Conservation (phyloP, 2,797 vertebrate genomes). For the Oryzias sinensis region DNA sequence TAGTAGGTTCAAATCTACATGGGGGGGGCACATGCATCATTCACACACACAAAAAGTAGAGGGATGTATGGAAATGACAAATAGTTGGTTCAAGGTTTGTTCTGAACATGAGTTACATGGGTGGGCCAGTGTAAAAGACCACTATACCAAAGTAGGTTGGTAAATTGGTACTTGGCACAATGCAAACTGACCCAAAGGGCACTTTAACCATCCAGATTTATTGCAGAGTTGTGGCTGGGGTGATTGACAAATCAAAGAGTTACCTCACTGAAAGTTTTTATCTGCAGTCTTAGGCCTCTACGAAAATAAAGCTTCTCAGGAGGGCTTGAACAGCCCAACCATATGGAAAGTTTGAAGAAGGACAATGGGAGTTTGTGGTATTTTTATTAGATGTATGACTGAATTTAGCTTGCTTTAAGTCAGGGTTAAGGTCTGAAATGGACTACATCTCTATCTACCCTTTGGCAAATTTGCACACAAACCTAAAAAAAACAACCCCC, state of each 20-base stretch:
- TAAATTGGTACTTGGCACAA: not conserved
- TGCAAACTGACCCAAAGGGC: not conserved
- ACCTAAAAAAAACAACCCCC: slow-evolving; percentile 41
- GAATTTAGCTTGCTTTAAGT: slow-evolving; percentile 42
- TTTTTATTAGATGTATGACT: slow-evolving; percentile 50
- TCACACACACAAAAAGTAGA: too few relatives aligned
- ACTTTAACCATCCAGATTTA: not conserved
- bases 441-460: slow-evolving; percentile 37
- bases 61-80: too few relatives aligned
- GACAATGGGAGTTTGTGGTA: slow-evolving; percentile 40
- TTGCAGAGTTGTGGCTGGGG: slow-evolving; percentile 6
- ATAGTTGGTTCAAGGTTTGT: too few relatives aligned
- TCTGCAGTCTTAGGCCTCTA: slow-evolving; percentile 17
- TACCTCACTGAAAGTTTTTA: slow-evolving; percentile 24
- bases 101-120: too few relatives aligned
- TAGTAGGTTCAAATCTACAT: too few relatives aligned
- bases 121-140: not conserved
- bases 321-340: slow-evolving; percentile 41
- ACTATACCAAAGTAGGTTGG: not conserved
- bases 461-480: slow-evolving; percentile 21
- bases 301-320: slow-evolving; percentile 33
- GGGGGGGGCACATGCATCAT: too few relatives aligned
- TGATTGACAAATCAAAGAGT: slow-evolving; percentile 18
- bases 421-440: slow-evolving; percentile 40
- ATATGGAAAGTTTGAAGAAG: slow-evolving; percentile 23